A percentile compares a stretch with the other conserved stretches of the same genome.
Evolutionary conservation across 2,797 vertebrate species (phyloP).

Genomic region (Masticophis lateralis): DNA sequence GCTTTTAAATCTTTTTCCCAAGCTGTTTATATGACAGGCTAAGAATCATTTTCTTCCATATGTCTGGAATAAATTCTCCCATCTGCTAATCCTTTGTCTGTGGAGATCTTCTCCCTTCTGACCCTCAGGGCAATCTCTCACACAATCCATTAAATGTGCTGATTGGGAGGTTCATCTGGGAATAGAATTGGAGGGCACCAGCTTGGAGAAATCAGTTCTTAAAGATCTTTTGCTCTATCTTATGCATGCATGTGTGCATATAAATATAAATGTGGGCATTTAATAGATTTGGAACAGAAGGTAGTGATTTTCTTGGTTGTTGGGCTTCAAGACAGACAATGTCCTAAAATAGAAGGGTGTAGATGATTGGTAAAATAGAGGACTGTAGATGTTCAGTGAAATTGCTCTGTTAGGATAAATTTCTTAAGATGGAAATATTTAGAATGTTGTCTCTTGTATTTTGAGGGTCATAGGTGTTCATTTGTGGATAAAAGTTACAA

Average conservation of each 20-base stretch:
- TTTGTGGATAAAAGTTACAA: slow-evolving; percentile 27
- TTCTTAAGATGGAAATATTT: accelerated
- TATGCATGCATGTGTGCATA: background rate
- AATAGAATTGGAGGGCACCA: background rate
- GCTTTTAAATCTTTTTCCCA: background rate
- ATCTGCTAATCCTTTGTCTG: background rate
- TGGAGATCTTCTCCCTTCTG: background rate
- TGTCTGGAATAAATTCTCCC: background rate
- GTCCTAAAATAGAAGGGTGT: background rate
- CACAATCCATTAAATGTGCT: background rate
- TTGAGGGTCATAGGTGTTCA: slow-evolving; percentile 26
- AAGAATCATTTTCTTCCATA: background rate
- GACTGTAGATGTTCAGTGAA: background rate
- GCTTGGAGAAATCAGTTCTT: background rate
- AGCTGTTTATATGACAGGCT: background rate
- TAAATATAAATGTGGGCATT: background rate
- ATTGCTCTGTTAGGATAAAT: background rate
- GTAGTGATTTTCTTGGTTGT: background rate
- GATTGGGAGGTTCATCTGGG: background rate
- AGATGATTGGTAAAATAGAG: background rate
- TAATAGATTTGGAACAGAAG: background rate
- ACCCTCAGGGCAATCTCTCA: background rate
- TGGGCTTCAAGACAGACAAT: background rate
- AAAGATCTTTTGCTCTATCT: background rate
- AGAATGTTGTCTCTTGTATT: slow-evolving; percentile 8